Conservation (phyloP, 2,888 invertebrate species). For the Barypeithes pellucidus region DNA sequence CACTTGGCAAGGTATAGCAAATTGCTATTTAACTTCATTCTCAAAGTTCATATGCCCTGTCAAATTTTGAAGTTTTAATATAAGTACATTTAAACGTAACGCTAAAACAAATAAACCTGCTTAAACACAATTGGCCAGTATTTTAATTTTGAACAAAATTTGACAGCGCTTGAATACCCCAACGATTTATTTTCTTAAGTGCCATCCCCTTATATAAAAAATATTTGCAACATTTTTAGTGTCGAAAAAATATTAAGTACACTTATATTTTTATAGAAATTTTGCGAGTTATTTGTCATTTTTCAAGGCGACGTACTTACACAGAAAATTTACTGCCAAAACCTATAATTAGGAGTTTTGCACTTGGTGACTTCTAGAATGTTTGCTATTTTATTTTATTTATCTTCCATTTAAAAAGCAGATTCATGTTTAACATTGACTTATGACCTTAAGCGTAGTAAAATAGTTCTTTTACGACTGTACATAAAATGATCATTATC, state of each 20-base stretch:
- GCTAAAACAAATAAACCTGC: neutral
- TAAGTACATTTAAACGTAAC: neutral
- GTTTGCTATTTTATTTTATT: neutral
- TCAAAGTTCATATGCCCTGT: neutral
- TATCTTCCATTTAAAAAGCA: too few relatives aligned
- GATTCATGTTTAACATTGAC: too few relatives aligned
- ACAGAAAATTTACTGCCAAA: constrained; percentile 21
- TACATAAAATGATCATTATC: too few relatives aligned
- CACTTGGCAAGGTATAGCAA: constrained; percentile 31
- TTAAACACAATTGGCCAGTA: constrained; percentile 30
- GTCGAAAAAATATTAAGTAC: neutral
- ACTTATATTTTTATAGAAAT: neutral
- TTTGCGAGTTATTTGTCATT: constrained; percentile 24
- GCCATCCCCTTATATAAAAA: constrained; percentile 29
- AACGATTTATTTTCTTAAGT: constrained; percentile 11
- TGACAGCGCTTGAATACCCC: constrained; percentile 10
- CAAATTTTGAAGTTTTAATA: constrained; percentile 15
- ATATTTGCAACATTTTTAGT: neutral
- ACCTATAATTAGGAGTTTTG: neutral
- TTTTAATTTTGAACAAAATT: constrained; percentile 1
- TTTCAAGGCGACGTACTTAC: constrained; percentile 15
- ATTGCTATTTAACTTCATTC: constrained; percentile 24
- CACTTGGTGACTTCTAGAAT: constrained; percentile 11
- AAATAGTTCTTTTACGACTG: too few relatives aligned
- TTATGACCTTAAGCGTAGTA: too few relatives aligned